These are phyloP conservation scores for Neogobius melanostomus DNA, from an alignment of 2,113 vertebrate genomes.

Conservation along the genomic window DNA sequence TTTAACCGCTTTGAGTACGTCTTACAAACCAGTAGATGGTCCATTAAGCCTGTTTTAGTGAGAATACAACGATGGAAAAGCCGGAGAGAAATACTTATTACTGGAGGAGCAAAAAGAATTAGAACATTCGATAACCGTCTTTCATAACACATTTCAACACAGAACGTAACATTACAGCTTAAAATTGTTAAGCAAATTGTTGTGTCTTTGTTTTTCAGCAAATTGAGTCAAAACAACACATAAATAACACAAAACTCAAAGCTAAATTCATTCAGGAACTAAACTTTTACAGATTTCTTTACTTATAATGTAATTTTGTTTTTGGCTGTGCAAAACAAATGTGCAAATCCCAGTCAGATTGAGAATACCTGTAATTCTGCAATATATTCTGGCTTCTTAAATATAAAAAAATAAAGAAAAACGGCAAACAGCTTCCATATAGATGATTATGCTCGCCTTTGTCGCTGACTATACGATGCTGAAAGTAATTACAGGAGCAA, in stretches of 20 bases:
- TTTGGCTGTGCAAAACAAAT: too few species aligned
- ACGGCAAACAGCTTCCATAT: slow-evolving; percentile 24
- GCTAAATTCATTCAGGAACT: too few species aligned
- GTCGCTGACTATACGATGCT: slow-evolving; percentile 34
- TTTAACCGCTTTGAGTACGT: not conserved
- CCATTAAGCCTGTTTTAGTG: not conserved
- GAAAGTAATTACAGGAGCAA: slow-evolving; percentile 55
- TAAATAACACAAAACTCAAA: too few species aligned
- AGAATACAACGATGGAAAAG: not conserved
- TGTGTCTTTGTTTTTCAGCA: too few species aligned
- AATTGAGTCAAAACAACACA: too few species aligned
- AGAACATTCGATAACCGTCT: too few species aligned
- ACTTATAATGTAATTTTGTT: too few species aligned
- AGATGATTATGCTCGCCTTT: slow-evolving; percentile 16
- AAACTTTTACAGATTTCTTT: too few species aligned
- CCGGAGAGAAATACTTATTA: slow-evolving; percentile 7
- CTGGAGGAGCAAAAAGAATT: slow-evolving; percentile 11
- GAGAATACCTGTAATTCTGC: too few species aligned
- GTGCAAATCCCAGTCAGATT: too few species aligned
- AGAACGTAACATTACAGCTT: too few species aligned
- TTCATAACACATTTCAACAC: not conserved
- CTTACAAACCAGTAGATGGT: not conserved
- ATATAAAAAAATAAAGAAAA: slow-evolving; percentile 44
- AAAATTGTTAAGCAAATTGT: too few species aligned
- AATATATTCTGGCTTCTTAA: not conserved